phyloP scores from a whole-genome alignment of 2,113 vertebrate species.

The Myiagra hebetior region DNA sequence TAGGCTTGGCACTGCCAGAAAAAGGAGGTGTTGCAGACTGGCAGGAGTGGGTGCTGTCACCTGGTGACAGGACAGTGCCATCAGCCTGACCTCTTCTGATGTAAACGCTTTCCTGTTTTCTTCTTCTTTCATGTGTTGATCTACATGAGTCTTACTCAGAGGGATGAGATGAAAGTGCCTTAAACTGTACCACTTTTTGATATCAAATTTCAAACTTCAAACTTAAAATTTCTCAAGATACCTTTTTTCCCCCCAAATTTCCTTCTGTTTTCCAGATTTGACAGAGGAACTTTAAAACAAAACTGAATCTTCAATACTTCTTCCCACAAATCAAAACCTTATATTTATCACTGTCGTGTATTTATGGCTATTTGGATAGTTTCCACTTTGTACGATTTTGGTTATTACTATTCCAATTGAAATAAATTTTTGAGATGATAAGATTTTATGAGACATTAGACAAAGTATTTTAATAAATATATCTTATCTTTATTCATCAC shows the following conservation, averaged over 20 bases:
- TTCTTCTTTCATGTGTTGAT: background rate
- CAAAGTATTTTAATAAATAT: constrained; percentile 2
- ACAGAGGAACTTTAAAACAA: background rate
- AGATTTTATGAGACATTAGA: background rate
- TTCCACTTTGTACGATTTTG: background rate
- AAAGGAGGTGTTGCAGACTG: background rate
- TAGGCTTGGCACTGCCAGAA: background rate
- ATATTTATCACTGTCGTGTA: background rate
- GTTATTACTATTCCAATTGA: background rate
- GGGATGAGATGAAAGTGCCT: background rate
- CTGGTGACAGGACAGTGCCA: background rate
- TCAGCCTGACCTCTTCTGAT: background rate
- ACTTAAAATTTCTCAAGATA: background rate
- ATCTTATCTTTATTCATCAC: background rate
- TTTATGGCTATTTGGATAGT: background rate
- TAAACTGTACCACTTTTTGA: background rate
- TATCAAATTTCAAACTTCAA: background rate
- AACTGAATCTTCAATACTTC: background rate
- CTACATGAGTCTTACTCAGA: background rate
- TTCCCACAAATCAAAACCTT: background rate
- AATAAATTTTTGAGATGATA: background rate
- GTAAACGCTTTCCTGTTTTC: background rate
- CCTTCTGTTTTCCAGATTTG: background rate
- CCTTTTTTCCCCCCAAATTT: background rate
- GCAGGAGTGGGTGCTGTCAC: background rate